A percentile compares a stretch with the other conserved stretches of the same genome.
Conservation (phyloP, 1,140 invertebrate species). For the Gonatopus flavifemur region DNA sequence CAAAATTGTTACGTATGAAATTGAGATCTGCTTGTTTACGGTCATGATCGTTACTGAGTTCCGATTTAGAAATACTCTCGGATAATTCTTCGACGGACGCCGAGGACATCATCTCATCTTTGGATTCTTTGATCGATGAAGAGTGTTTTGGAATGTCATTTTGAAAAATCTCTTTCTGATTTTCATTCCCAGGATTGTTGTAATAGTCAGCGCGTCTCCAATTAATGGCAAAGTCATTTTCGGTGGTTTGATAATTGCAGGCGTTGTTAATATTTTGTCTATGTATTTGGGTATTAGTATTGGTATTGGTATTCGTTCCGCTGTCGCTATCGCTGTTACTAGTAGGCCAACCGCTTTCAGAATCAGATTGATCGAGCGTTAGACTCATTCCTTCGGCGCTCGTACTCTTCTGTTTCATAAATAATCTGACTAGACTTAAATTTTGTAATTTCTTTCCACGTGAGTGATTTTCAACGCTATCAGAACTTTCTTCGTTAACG, state of each 20-base stretch:
- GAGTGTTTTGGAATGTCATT: slow-evolving; percentile 34
- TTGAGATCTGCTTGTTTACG: slow-evolving; percentile 40
- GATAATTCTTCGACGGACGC: slow-evolving; percentile 58
- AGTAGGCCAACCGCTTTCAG: slow-evolving; percentile 48
- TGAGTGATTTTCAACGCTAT: slow-evolving; percentile 47
- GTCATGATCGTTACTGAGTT: slow-evolving; percentile 23
- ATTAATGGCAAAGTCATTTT: slow-evolving; percentile 53
- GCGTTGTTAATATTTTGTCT: slow-evolving; percentile 28
- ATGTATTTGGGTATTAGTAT: slow-evolving; percentile 48
- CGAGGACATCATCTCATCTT: slow-evolving; percentile 47
- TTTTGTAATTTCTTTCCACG: slow-evolving; percentile 61
- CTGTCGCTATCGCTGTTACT: slow-evolving; percentile 48
- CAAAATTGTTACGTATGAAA: slow-evolving; percentile 5
- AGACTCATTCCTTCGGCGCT: slow-evolving; percentile 69
- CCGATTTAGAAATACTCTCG: slow-evolving; percentile 52
- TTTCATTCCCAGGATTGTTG: slow-evolving; percentile 29
- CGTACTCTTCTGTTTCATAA: slow-evolving; percentile 86
- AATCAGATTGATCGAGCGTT: slow-evolving; percentile 51
- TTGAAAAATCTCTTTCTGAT: slow-evolving; percentile 18
- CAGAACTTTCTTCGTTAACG: slow-evolving; percentile 53
- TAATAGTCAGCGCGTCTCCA: slow-evolving; percentile 47
- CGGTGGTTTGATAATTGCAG: slow-evolving; percentile 25
- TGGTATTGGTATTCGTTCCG: slow-evolving; percentile 39
- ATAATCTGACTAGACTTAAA: slow-evolving; percentile 83
- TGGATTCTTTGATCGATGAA: slow-evolving; percentile 49